Percentiles rank a stretch among this genome's conserved stretches.
These are phyloP conservation scores for Philypnodon macrostomus DNA, from an alignment of 2,797 vertebrate species.

Conservation along the genomic window DNA sequence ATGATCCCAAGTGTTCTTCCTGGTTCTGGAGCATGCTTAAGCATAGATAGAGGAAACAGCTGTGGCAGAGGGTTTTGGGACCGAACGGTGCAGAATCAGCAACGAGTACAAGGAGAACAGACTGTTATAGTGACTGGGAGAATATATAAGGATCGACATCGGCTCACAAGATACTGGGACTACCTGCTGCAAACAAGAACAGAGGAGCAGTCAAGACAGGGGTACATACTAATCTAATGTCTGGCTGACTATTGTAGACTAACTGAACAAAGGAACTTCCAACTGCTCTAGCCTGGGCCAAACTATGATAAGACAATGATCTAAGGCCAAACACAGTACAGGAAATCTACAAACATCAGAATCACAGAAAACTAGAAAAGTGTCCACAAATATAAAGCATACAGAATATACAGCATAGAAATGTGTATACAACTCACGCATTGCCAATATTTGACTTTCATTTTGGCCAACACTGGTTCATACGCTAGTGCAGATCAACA, in stretches of 20 bases:
- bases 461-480: no score
- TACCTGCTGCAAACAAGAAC: conserved; percentile 16
- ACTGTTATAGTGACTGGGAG: conserved; percentile 30
- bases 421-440: no score
- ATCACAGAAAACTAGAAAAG: background rate
- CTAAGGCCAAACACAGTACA: no score
- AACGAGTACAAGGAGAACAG: conserved; percentile 44
- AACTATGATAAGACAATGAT: no score
- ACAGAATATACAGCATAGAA: no score
- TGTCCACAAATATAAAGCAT: no score
- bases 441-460: no score
- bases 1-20: conserved; percentile 39
- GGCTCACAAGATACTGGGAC: conserved; percentile 7
- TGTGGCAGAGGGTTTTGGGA: conserved; percentile 56
- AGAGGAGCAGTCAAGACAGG: background rate
- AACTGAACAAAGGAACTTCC: no score
- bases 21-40: conserved; percentile 60
- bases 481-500: no score
- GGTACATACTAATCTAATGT: background rate
- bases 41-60: conserved; percentile 65
- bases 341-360: background rate
- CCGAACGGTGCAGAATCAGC: conserved; percentile 67
- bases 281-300: no score
- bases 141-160: conserved; percentile 16
- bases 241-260: no score